These are phyloP conservation scores for Sphinx pinastri DNA, from an alignment of 2,888 invertebrate species.

Conservation along the genomic window DNA sequence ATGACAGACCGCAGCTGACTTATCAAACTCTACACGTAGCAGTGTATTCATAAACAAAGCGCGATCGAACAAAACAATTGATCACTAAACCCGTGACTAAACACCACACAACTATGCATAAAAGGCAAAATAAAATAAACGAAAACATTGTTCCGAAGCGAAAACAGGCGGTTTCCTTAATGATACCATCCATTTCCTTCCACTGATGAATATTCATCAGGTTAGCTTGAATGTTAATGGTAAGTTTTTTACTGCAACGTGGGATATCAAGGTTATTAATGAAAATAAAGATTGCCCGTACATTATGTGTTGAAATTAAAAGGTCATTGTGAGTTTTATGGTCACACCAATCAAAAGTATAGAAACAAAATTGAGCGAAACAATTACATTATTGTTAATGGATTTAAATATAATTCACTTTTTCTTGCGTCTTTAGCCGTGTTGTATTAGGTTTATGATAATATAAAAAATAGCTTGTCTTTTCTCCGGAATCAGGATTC, in stretches of 20 bases:
- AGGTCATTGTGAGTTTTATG: too few relatives aligned
- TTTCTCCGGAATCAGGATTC: too few relatives aligned
- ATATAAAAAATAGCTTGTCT: too few relatives aligned
- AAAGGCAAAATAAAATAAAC: slow-evolving; percentile 39
- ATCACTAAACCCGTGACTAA: not conserved
- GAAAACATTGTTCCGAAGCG: slow-evolving; percentile 33
- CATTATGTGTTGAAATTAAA: not conserved
- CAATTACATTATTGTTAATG: too few relatives aligned
- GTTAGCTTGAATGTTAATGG: slow-evolving; percentile 31
- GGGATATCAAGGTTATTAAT: slow-evolving; percentile 14
- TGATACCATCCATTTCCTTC: slow-evolving; percentile 39
- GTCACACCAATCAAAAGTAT: too few relatives aligned
- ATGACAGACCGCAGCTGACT: not conserved
- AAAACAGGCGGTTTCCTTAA: slow-evolving; percentile 42
- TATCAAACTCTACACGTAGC: not conserved
- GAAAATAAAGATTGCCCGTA: not conserved
- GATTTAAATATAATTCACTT: too few relatives aligned
- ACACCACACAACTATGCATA: not conserved
- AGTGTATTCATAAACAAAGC: not conserved
- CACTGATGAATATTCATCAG: slow-evolving; percentile 45
- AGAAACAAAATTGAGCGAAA: too few relatives aligned
- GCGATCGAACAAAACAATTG: slow-evolving; percentile 9
- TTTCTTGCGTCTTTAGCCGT: too few relatives aligned
- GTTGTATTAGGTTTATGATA: too few relatives aligned
- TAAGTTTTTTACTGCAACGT: not conserved